Conservation (phyloP, 1,140 invertebrate genomes). For the Cyclargus thomasi region DNA sequence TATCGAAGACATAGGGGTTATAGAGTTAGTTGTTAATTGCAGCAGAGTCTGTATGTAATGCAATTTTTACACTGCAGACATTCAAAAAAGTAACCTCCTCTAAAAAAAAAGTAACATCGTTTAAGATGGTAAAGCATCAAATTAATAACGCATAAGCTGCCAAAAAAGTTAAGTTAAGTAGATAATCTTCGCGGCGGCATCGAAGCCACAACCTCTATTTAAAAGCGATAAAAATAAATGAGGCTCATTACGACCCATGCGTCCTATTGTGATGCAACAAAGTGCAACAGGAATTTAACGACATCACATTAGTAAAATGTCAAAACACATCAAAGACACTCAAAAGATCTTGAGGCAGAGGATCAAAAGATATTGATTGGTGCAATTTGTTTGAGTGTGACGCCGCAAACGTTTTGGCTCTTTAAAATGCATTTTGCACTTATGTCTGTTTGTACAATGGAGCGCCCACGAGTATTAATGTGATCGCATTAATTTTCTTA, state of each 20-base stretch:
- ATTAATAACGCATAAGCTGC: neutral
- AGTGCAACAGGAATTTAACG: slow-evolving; percentile 57
- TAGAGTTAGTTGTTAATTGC: too few relatives aligned
- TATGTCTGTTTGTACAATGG: slow-evolving; percentile 42
- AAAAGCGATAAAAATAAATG: slow-evolving; percentile 70
- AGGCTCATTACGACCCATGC: slow-evolving; percentile 61
- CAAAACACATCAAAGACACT: slow-evolving; percentile 69
- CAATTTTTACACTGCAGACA: too few relatives aligned
- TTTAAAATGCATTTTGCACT: slow-evolving; percentile 50
- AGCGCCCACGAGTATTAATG: slow-evolving; percentile 49
- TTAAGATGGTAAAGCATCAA: neutral
- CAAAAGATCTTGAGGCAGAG: slow-evolving; percentile 39
- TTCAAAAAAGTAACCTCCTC: neutral
- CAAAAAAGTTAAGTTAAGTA: slow-evolving; percentile 10
- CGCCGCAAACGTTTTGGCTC: slow-evolving; percentile 42
- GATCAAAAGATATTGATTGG: slow-evolving; percentile 60
- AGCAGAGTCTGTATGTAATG: too few relatives aligned
- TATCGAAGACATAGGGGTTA: too few relatives aligned
- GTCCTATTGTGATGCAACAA: slow-evolving; percentile 54
- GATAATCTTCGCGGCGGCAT: slow-evolving; percentile 58
- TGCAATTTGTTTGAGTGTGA: slow-evolving; percentile 59
- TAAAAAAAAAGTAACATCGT: neutral
- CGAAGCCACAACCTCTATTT: slow-evolving; percentile 57
- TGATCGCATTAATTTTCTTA: slow-evolving; percentile 42
- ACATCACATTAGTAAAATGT: slow-evolving; percentile 70